Conservation (phyloP, 2,113 vertebrate genomes). For the Panurus biarmicus region DNA sequence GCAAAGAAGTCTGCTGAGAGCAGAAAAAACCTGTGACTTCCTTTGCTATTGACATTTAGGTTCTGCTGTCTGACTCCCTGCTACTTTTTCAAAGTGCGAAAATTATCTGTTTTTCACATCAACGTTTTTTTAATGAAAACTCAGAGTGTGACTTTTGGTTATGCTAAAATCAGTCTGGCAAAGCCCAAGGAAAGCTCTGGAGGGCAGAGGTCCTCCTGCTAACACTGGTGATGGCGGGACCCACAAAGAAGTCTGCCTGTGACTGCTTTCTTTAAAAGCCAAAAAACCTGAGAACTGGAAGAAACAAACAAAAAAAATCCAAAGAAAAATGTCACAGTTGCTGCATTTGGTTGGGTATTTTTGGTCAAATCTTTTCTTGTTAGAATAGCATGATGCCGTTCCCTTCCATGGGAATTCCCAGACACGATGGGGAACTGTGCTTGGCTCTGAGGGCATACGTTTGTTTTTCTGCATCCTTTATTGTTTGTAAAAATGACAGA, state of each 20-base stretch:
- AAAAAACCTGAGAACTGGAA: background rate
- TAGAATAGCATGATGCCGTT: background rate
- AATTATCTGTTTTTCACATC: background rate
- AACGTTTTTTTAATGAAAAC: background rate
- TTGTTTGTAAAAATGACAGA: background rate
- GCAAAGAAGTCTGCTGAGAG: background rate
- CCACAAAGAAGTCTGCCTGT: background rate
- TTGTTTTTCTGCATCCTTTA: constrained; percentile 9
- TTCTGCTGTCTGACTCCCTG: background rate
- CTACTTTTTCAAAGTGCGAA: background rate
- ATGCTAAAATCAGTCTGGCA: background rate
- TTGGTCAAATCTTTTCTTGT: background rate
- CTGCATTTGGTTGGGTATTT: constrained; percentile 11
- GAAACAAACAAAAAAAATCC: background rate
- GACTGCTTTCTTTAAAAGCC: background rate
- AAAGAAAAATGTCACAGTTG: background rate
- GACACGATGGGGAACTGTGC: background rate
- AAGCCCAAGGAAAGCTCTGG: background rate
- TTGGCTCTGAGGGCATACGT: background rate
- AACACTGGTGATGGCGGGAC: background rate
- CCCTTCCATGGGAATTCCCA: constrained; percentile 40
- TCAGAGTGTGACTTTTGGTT: background rate
- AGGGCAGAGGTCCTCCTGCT: background rate
- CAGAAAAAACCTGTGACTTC: constrained; percentile 15
- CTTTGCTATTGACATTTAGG: background rate